Base-by-base conservation (phyloP, 1,140 invertebrate species). In the Drosophila parabipectinata region DNA sequence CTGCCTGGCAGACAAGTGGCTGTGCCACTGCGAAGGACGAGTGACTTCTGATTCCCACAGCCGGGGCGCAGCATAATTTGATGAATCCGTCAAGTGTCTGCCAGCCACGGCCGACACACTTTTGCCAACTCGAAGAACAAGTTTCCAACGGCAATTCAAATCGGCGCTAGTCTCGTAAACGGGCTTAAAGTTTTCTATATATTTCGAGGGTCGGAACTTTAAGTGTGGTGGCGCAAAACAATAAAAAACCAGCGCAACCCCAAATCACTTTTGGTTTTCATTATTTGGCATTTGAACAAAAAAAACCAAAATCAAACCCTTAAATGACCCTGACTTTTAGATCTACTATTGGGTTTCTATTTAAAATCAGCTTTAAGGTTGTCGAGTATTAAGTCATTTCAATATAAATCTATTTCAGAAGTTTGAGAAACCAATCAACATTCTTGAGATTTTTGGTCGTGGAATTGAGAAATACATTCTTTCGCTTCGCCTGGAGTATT, bases 1-100 rank as follows among this genome's bases (percentile, higher is more conserved):
- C 41, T 48, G 32, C 24, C 18, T 21, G 71, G 53, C 48, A 26
- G 71, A 50, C 51, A 37, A 50, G 41, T 66, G 72, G 55, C 30
- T 14, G 10, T 12, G n/a, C 9, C n/a, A 1, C 21, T 6, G 39
- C n/a, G 15, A 37, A 15, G 15, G 50, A 6, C 8, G 7, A 24
- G 18, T 48, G 34, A 37, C 34, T 37, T 37, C 30, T 15, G 15
- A n/a, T 37, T 37, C 32, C 48, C 64, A 24, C 28, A 69, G 21
- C 30, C 44, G 50, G 58, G 54, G 56, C 51, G 28, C 39, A n/a
- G 60, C 60, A 52, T 67, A 73, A 78, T 78, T 78, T 78, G 76
- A 78, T 78, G 76, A 73, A 73, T 45, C 64, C 71, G 60, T 72
- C 68, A 73, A 78, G 75, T 78, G 76, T 45, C 37, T 56, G 45